A percentile compares a stretch with the other conserved stretches of the same genome.
phyloP scores from a whole-genome alignment of 2,888 invertebrate species.

The Dioctria linearis region DNA sequence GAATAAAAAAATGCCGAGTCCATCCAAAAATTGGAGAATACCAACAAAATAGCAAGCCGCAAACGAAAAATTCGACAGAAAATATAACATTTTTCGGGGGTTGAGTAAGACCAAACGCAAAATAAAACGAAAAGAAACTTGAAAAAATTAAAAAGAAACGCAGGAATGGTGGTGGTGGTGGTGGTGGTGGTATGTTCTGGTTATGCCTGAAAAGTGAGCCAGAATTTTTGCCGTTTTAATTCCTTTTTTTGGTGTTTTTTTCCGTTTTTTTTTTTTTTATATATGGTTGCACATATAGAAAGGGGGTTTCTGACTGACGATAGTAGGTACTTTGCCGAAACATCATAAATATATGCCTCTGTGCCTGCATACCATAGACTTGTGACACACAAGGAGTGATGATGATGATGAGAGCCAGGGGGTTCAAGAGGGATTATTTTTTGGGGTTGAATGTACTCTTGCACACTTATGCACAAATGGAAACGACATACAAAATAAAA shows the following conservation, averaged over 20 bases:
- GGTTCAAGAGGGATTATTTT: slow-evolving; percentile 43
- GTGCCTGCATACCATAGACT: slow-evolving; percentile 44
- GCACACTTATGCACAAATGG: neutral
- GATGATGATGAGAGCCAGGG: slow-evolving; percentile 43
- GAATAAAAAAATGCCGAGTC: slow-evolving; percentile 3
- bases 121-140: slow-evolving; percentile 31
- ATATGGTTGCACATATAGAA: slow-evolving; percentile 44
- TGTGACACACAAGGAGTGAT: slow-evolving; percentile 40
- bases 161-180: neutral
- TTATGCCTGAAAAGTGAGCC: slow-evolving; percentile 32
- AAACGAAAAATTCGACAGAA: slow-evolving; percentile 38
- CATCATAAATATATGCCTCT: slow-evolving; percentile 26
- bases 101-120: slow-evolving; percentile 43
- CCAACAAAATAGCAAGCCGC: slow-evolving; percentile 32
- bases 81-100: slow-evolving; percentile 46
- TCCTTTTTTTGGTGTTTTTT: slow-evolving; percentile 17
- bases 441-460: slow-evolving; percentile 41
- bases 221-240: slow-evolving; percentile 33
- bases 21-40: slow-evolving; percentile 30
- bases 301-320: slow-evolving; percentile 35
- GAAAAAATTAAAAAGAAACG: slow-evolving; percentile 36
- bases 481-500: slow-evolving; percentile 35
- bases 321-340: slow-evolving; percentile 38
- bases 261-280: slow-evolving; percentile 14
- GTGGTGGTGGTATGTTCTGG: neutral